Percentiles rank a stretch among this genome's conserved stretches.
phyloP scores from a whole-genome alignment of 1,140 invertebrate species.

The Triops longicaudatus region DNA sequence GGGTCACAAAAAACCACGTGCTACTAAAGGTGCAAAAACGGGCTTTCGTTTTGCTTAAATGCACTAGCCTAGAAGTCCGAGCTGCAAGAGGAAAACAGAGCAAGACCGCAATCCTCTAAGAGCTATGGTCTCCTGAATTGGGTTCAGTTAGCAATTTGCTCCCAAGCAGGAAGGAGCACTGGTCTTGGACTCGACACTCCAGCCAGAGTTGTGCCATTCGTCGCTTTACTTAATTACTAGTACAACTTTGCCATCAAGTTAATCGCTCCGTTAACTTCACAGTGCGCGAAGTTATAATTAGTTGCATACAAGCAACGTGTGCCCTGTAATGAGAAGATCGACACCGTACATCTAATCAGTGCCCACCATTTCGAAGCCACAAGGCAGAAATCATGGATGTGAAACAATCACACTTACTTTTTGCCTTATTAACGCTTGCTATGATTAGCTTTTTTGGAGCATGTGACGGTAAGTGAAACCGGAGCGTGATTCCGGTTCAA shows the following conservation, averaged over 20 bases:
- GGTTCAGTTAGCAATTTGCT: background rate
- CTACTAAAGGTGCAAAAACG: background rate
- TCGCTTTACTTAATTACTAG: too few relatives aligned
- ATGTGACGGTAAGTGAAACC: background rate
- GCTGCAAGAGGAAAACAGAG: background rate
- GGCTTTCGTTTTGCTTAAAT: background rate
- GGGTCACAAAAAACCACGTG: slow-evolving; percentile 2
- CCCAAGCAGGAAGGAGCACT: background rate
- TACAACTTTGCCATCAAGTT: too few relatives aligned
- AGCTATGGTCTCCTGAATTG: background rate
- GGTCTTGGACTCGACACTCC: too few relatives aligned
- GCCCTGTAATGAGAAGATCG: background rate
- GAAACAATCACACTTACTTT: background rate
- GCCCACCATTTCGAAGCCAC: background rate
- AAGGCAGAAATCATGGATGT: background rate
- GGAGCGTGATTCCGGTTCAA: background rate
- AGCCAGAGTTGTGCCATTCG: background rate
- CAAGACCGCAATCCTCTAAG: background rate
- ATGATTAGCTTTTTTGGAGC: background rate
- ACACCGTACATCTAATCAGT: background rate
- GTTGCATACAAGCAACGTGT: background rate
- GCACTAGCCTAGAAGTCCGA: background rate
- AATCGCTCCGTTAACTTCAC: too few relatives aligned
- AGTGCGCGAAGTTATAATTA: background rate
- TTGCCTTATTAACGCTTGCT: background rate